Evolutionary conservation across 2,888 invertebrate species (phyloP), one percentile per base, ranked within the genome.

Genomic region (Epistrophella euchroma): DNA sequence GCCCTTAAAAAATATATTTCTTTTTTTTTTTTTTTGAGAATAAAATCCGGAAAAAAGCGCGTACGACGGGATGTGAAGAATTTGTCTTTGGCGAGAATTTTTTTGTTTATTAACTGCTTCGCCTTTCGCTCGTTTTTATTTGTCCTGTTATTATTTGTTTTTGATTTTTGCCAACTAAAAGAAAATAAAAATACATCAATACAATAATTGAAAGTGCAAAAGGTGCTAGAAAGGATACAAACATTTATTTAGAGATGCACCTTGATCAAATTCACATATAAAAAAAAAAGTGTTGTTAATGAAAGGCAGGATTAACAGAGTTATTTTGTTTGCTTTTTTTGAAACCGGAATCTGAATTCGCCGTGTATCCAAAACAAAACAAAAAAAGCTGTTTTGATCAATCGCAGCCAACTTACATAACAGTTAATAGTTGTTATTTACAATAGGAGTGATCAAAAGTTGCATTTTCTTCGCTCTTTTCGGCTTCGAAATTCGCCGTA

Each of bases 41-140:
- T 22, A 68, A 75, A 55, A 72, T 66, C 47, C 32, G 64, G 68
- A 71, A 74, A 82, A 82, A 76, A 78, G 66, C 86, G 82, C 70
- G 60, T 77, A 72, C 81, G 80, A 85, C 85, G 86, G 77, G 86
- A 86, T 86, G 86, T 86, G 74, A 86, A 71, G 71, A 71, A 68
- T 56, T 66, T 81, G 43, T 76, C 71, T 73, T 50, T 72, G 71
- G 52, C 47, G 50, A 76, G 76, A 55, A 60, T 60, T 82, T 84
- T 74, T 77, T 73, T 62, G 79, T 83, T 87, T 83, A 76, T 79
- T 87, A 77, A 66, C 78, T 79, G 81, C 64, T 83, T 87, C 66
- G 75, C 71, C 83, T 83, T 83, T 82, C 62, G 58, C 75, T 83
- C 66, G 78, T 74, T 83, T 74, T 73, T 50, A 25, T 58, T 55